Conservation (phyloP, 2,797 vertebrate species). For the Todus mexicanus region DNA sequence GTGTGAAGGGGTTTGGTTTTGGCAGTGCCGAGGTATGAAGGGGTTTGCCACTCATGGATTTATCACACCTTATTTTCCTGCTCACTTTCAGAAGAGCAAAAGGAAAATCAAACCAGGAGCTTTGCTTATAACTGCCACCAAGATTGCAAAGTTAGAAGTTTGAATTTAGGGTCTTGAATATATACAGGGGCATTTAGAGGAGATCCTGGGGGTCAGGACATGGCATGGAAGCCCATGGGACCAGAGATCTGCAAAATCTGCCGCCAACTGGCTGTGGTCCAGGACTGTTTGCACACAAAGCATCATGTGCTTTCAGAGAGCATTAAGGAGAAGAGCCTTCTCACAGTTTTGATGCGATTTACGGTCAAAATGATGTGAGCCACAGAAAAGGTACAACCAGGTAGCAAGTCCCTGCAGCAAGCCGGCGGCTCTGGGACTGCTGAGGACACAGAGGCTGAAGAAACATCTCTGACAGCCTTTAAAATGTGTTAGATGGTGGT, state of each 20-base stretch:
- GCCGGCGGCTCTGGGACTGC: background rate
- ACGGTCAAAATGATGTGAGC: background rate
- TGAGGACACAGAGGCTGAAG: slow-evolving; percentile 33
- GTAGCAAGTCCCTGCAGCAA: slow-evolving; percentile 54
- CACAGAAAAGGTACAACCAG: slow-evolving; percentile 31
- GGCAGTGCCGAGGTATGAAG: background rate
- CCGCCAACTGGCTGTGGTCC: background rate
- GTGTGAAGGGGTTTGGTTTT: background rate
- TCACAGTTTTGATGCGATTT: background rate
- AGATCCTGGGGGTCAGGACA: background rate
- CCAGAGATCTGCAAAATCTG: background rate
- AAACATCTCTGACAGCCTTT: slow-evolving; percentile 57
- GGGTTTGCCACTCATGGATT: background rate
- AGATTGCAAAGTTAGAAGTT: background rate
- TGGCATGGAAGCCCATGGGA: background rate
- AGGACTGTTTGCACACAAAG: slow-evolving; percentile 10
- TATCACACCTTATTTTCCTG: background rate
- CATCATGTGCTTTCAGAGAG: background rate
- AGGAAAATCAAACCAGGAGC: background rate
- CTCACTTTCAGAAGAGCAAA: background rate
- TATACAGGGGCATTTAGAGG: accelerated
- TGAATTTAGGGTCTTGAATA: background rate
- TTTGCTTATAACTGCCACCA: background rate
- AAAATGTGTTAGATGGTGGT: slow-evolving; percentile 52
- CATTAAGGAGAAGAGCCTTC: background rate